phyloP scores from a whole-genome alignment of 2,888 invertebrate genomes.

The Prosapia bicincta region DNA sequence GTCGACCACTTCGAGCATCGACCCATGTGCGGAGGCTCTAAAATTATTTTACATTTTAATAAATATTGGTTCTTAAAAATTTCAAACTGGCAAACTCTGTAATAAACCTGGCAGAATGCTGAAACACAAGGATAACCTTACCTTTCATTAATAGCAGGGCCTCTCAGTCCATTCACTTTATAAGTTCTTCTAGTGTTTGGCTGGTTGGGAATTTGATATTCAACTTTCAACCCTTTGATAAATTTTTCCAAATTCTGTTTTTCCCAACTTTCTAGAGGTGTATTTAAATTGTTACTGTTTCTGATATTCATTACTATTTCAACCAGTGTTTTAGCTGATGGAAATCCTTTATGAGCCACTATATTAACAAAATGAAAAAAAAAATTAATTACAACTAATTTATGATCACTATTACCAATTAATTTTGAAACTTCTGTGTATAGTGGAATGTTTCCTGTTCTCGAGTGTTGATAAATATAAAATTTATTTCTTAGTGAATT shows the following conservation, averaged over 20 bases:
- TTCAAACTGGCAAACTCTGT: no score
- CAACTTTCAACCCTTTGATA: constrained; percentile 51
- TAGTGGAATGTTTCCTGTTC: no score
- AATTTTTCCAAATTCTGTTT: constrained; percentile 43
- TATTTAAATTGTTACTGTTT: neutral
- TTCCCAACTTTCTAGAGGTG: neutral
- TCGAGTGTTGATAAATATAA: no score
- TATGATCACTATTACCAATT: no score
- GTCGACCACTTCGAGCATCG: no score
- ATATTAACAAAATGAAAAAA: constrained; percentile 41
- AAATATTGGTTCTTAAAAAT: no score
- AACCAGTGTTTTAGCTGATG: constrained; percentile 45
- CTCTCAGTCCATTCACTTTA: constrained; percentile 49
- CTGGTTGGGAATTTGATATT: constrained; percentile 49
- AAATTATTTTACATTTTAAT: no score
- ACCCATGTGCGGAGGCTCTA: no score
- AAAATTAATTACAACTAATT: neutral
- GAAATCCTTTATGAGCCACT: constrained; percentile 79
- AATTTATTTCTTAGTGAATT: no score
- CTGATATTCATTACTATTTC: constrained; percentile 4
- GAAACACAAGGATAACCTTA: no score
- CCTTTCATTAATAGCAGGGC: constrained; percentile 35
- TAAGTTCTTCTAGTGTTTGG: constrained; percentile 47
- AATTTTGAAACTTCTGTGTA: no score
- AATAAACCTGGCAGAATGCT: no score